Evolutionary conservation across 2,113 vertebrate genomes (phyloP), one percentile per base, ranked within the genome.

Genomic region (Pseudopipra pipra): DNA sequence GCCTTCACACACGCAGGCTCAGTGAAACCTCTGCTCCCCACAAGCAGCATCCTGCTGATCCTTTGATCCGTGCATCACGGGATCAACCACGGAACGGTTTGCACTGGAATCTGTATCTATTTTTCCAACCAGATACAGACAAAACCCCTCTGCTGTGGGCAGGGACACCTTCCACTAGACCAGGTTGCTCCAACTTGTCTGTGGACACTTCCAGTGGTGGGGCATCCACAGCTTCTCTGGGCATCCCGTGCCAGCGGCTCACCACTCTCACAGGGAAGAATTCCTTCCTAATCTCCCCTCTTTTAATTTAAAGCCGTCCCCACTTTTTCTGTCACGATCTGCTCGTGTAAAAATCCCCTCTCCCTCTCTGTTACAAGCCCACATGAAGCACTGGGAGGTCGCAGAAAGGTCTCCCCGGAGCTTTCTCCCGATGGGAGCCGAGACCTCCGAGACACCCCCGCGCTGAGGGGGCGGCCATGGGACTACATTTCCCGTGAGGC

Each of bases 381-480:
- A 3, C 12, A 28, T 8, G 15, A 41, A 21, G 20, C 19, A 22
- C 28, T 19, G 12, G 39, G 27, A 43, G 19, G 39, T 28, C 28
- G 28, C 39, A 22, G 21, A 10, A 43, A 43, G 18, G 24, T 61
- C 23, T 37, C n/a, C 23, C 58, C 10, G 35, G 23, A 43, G 28
- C 18, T 19, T 9, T 6, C 15, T 59, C 14, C 14, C 15, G 3
- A 11, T 3, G 21, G 13, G 9, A 51, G 49, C 14, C 49, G 25
- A 27, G 24, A 27, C 24, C 12, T 23, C 22, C 49, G 47, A 24
- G 22, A 49, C 6, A 23, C 6, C 14, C 6, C 21, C n/a, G 24
- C 21, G 33, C 33, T 35, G 31, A 58, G 5, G 4, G 8, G 2
- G 5, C 1, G 3, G 9, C 11, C 6, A 21, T 2, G 0, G 14